Evolutionary conservation across 2,888 invertebrate genomes (phyloP).

Genomic region (Drosophila subquinaria): DNA sequence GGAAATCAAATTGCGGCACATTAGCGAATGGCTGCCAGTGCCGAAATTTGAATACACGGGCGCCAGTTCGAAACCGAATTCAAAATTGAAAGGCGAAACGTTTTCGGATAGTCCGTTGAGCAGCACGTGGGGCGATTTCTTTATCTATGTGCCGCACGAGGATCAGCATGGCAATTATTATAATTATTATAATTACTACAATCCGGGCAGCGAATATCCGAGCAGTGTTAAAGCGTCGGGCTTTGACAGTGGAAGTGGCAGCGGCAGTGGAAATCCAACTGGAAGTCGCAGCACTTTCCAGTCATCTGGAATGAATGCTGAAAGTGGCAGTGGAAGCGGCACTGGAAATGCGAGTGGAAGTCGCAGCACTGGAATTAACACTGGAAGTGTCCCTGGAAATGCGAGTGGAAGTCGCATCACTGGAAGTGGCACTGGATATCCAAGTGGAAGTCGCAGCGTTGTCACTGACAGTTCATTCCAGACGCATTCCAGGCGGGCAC

Average conservation of each 20-base stretch:
- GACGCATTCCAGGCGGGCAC: background rate
- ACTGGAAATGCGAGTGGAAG: too few relatives aligned
- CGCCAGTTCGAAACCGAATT: conserved; percentile 24
- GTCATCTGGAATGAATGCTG: background rate
- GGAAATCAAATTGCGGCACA: conserved; percentile 62
- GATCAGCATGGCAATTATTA: conserved; percentile 38
- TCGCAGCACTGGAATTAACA: background rate
- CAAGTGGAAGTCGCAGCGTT: background rate
- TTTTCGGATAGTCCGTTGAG: conserved; percentile 38
- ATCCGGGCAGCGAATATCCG: conserved; percentile 21
- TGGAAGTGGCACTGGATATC: background rate
- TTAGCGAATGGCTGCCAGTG: conserved; percentile 83
- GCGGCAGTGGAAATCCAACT: background rate
- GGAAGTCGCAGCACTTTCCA: too few relatives aligned
- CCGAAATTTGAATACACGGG: conserved; percentile 81
- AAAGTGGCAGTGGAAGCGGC: conserved; percentile 1
- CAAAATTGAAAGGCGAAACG: conserved; percentile 17
- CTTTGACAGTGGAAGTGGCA: background rate
- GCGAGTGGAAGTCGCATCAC: background rate
- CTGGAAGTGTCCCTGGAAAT: too few relatives aligned
- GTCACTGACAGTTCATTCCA: background rate
- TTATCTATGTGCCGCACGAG: conserved; percentile 44
- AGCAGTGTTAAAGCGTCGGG: conserved; percentile 4
- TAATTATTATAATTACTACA: conserved; percentile 50
- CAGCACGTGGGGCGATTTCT: conserved; percentile 36